Conservation (phyloP, 2,113 vertebrate species). For the Phrynosoma platyrhinos region DNA sequence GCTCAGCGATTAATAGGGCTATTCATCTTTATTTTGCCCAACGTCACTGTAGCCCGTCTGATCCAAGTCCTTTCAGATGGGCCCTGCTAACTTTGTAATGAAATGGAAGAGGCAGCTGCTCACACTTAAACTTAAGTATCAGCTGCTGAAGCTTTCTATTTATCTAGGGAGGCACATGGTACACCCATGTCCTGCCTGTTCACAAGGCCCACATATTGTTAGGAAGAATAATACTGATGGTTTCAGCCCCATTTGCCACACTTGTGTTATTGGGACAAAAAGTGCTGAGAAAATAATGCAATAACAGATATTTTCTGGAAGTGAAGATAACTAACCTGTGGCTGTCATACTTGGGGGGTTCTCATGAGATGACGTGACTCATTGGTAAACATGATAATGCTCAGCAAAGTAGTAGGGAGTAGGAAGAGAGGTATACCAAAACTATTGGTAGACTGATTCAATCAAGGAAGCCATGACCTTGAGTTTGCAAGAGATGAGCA, state of each 20-base stretch:
- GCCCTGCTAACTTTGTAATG: conserved; percentile 36
- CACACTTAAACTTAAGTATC: background rate
- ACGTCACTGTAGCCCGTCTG: background rate
- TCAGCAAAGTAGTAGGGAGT: too few relatives aligned
- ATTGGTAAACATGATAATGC: too few relatives aligned
- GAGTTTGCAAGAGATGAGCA: too few relatives aligned
- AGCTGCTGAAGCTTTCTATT: background rate
- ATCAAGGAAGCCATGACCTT: too few relatives aligned
- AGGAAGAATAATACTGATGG: background rate
- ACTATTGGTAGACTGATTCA: too few relatives aligned
- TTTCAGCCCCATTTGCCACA: background rate
- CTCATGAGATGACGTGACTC: too few relatives aligned
- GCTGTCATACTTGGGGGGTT: too few relatives aligned
- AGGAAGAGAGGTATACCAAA: too few relatives aligned
- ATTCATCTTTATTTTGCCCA: conserved; percentile 52
- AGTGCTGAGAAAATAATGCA: too few relatives aligned
- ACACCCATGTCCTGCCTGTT: rapidly evolving
- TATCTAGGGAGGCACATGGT: background rate
- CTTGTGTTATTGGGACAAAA: background rate
- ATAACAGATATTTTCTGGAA: too few relatives aligned
- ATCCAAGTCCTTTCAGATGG: background rate
- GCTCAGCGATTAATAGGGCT: conserved; percentile 10
- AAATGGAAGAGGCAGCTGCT: background rate
- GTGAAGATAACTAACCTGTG: too few relatives aligned
- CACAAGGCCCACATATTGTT: too few relatives aligned